A percentile compares a stretch with the other conserved stretches of the same genome.
phyloP scores from a whole-genome alignment of 2,113 vertebrate species.

The Pseudopodoces humilis region DNA sequence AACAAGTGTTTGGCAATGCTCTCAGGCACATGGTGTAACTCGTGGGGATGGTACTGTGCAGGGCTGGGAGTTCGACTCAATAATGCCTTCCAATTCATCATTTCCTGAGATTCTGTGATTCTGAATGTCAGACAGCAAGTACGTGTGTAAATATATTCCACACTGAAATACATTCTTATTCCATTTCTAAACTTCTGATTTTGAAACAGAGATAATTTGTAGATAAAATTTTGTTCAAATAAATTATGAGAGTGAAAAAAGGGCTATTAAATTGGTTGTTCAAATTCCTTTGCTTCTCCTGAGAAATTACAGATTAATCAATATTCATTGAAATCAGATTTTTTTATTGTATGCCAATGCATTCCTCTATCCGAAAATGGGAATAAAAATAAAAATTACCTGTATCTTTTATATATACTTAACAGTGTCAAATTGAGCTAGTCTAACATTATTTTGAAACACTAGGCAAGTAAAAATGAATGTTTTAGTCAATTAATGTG shows the following conservation, averaged over 20 bases:
- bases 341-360: background rate
- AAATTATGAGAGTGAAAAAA: background rate
- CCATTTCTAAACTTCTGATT: background rate
- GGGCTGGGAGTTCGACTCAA: background rate
- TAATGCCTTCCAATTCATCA: background rate
- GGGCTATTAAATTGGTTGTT: background rate
- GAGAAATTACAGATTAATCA: background rate
- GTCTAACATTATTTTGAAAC: constrained; percentile 1
- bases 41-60: background rate
- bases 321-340: background rate
- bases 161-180: background rate
- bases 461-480: constrained; percentile 11
- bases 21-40: background rate
- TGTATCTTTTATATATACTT: background rate
- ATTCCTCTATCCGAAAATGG: background rate
- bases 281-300: background rate
- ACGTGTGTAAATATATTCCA: background rate
- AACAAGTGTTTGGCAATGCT: background rate
- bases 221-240: background rate
- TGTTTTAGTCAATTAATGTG: constrained; percentile 25
- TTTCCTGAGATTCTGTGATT: background rate
- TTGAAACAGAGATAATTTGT: background rate
- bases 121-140: background rate
- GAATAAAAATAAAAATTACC: background rate
- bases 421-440: background rate